Evolutionary conservation across 2,888 invertebrate genomes (phyloP).

Genomic region (Latrodectus hesperus): DNA sequence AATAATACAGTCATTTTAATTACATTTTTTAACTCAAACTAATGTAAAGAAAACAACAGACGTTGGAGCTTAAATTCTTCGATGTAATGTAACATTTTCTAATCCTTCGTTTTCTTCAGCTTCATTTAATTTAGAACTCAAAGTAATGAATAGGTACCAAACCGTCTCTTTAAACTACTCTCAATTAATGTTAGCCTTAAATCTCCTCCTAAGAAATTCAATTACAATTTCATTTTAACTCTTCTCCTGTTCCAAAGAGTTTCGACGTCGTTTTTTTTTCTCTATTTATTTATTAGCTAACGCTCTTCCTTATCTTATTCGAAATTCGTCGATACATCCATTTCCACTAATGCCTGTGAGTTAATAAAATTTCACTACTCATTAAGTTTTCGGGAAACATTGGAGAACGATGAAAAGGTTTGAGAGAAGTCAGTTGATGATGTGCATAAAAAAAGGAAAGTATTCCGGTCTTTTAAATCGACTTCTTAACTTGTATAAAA

Average conservation of each 20-base stretch:
- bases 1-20: no score
- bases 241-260: not conserved
- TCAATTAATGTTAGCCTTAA: conserved; percentile 13
- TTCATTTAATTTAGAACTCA: not conserved
- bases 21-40: no score
- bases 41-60: no score
- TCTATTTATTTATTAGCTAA: not conserved
- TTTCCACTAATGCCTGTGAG: conserved; percentile 1
- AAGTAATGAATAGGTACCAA: not conserved
- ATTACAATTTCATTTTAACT: conserved; percentile 47
- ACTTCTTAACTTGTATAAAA: not conserved
- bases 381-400: not conserved
- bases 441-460: no score
- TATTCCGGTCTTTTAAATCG: not conserved
- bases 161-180: conserved; percentile 24
- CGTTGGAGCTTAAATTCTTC: no score
- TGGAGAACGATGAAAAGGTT: not conserved
- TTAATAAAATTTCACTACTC: conserved; percentile 52
- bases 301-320: not conserved
- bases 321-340: conserved; percentile 1
- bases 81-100: no score
- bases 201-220: conserved; percentile 18
- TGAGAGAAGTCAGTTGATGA: no score
- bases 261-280: not conserved
- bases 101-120: no score